Percentiles rank a stretch among this genome's conserved stretches.
These are phyloP conservation scores for Operophtera brumata DNA, from an alignment of 2,888 invertebrate species.

Conservation along the genomic window DNA sequence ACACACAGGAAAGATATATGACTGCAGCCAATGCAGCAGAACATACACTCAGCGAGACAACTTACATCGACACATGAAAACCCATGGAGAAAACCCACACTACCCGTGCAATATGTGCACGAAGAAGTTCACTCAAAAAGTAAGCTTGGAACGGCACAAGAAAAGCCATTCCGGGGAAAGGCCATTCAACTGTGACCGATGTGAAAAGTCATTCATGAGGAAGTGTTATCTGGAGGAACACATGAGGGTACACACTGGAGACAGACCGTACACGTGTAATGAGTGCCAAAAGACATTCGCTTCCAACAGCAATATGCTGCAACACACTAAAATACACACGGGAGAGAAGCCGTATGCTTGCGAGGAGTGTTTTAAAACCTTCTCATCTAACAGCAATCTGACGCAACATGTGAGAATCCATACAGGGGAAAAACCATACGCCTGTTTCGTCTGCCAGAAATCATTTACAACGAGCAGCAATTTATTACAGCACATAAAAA, in stretches of 20 bases:
- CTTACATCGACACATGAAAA: neutral
- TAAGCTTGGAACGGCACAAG: neutral
- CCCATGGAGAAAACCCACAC: no score
- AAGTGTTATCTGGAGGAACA: neutral
- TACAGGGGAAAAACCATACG: neutral
- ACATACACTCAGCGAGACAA: neutral
- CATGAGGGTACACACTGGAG: neutral
- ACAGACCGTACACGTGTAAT: neutral
- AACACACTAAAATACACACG: neutral
- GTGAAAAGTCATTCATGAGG: neutral
- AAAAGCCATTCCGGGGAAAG: neutral
- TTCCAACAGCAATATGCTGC: neutral
- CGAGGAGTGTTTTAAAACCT: neutral
- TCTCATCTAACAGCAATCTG: neutral
- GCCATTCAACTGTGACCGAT: neutral
- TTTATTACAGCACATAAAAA: neutral
- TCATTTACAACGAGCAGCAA: neutral
- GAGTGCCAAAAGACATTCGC: neutral
- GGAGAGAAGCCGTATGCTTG: neutral
- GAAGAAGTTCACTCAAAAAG: neutral
- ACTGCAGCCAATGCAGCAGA: no score
- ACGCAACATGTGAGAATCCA: neutral
- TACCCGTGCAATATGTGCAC: neutral
- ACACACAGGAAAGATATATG: no score
- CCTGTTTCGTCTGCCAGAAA: neutral